A percentile compares a stretch with the other conserved stretches of the same genome.
phyloP scores from a whole-genome alignment of 1,140 invertebrate species.

The Trichomalopsis sarcophagae region DNA sequence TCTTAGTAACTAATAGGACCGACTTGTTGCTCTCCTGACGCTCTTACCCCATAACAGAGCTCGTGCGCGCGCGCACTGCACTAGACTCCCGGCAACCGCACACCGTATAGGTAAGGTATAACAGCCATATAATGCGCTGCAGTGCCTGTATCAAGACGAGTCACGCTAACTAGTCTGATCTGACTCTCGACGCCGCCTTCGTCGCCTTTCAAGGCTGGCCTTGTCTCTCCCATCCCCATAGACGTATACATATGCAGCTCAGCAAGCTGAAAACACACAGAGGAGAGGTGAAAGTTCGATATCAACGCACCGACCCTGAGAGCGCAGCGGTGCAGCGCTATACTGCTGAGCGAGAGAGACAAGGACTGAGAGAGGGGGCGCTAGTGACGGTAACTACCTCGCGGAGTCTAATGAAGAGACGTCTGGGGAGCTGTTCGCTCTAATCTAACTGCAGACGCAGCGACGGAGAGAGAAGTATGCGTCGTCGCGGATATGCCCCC shows the following conservation, averaged over 20 bases:
- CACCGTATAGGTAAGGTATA: background rate
- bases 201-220: background rate
- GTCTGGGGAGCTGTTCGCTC: constrained; percentile 66
- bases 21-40: constrained; percentile 42
- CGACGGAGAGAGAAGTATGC: background rate
- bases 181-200: background rate
- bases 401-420: constrained; percentile 66
- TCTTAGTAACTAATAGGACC: constrained; percentile 40
- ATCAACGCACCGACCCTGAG: background rate
- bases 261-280: background rate
- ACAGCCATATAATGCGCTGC: background rate
- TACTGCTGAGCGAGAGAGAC: background rate
- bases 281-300: background rate
- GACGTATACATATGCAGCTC: background rate
- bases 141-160: background rate
- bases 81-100: background rate
- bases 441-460: constrained; percentile 62
- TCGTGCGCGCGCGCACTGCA: no score
- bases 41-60: background rate
- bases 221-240: background rate
- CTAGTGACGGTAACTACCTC: constrained; percentile 53
- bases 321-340: background rate
- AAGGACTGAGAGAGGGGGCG: background rate
- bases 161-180: background rate
- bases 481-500: background rate